Base-by-base conservation (phyloP, 2,797 vertebrate species). In the Bucorvus abyssinicus region DNA sequence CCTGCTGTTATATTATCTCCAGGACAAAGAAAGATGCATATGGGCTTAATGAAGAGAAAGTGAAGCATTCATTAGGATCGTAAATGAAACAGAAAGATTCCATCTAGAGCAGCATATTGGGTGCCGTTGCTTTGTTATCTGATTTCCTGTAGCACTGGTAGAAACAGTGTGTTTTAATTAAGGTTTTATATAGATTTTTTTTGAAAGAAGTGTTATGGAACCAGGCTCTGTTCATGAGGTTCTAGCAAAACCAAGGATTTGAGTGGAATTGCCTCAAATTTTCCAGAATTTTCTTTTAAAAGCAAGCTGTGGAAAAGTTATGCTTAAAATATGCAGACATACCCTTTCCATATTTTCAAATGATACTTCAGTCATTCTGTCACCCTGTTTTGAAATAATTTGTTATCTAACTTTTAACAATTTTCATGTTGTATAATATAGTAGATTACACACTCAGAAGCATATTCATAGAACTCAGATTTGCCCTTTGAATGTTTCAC, bases 61-160 rank as follows among this genome's bases (percentile, higher is more conserved):
- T 26, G 24, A 81, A 91, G 20, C 29, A 61, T 85, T 85, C 1
- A 0, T 87, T 94, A 78, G 53, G 78, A 47, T 56, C 1, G 1
- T 34, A 91, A 91, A 90, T 82, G 65, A 94, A 92, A 90, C 57
- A 91, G 73, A 79, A 95, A 96, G 93, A 83, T 80, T 84, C 71
- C 52, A 83, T 55, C 61, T 55, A 77, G 27, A 94, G 47, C 18
- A 89, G 47, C 50, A 55, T 52, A 85, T 27, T 69, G 44, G 65
- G 65, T 57, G n/a, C 47, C 2, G 2, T 40, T 68, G 63, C 32
- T 91, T 90, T 86, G 29, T 93, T 90, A 85, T 75, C 45, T 75
- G 61, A 81, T 71, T 94, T 94, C 40, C 76, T 81, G 26, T 71
- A 87, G 59, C 65, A 59, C 20, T 57, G n/a, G 38, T 45, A 52